Evolutionary conservation across 2,797 vertebrate genomes (phyloP), one percentile per base, ranked within the genome.

Genomic region (Peromyscus eremicus): DNA sequence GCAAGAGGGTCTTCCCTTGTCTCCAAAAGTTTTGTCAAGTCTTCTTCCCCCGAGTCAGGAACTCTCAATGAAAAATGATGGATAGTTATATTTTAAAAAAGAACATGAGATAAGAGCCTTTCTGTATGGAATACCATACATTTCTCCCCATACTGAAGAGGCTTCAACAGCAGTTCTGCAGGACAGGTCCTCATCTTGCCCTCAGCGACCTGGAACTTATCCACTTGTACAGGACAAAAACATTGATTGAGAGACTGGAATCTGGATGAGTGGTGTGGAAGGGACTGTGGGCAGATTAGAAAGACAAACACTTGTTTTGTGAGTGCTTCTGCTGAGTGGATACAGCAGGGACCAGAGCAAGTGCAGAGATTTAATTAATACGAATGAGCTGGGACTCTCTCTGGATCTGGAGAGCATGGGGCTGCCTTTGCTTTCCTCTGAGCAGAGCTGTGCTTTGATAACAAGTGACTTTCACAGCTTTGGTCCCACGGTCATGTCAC

Each of bases 241-340:
- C 5, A 5, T 37, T 4, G 11, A 12, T 49, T 29, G 21, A 40
- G 21, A 55, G 23, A 10, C 19, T 52, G 46, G 40, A 79, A 66
- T 77, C 12, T 34, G 32, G 57, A 37, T 1, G 46, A 46, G 29
- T 16, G 3, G 10, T 17, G 2, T 16, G 0, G 1, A 46, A 79
- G 62, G 29, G 9, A 0, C 0, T 5, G 46, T 13, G 17, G 49
- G 8, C 0, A 34, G 49, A n/a, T 80, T 43, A 21, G 17, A 11
- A 29, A 66, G 88, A 62, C 68, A 37, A 5, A 55, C 1, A 0
- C 52, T 52, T 2, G 3, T 71, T 71, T 52, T 64, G 3, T 43
- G 55, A 21, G 34, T 13, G 11, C 55, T 37, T 60, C 6, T 1
- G 2, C 2, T 6, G 43, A 19, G 37, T 6, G 2, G 0, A 25